Evolutionary conservation across 2,113 vertebrate species (phyloP), one percentile per base, ranked within the genome.

Genomic region (Physeter macrocephalus): DNA sequence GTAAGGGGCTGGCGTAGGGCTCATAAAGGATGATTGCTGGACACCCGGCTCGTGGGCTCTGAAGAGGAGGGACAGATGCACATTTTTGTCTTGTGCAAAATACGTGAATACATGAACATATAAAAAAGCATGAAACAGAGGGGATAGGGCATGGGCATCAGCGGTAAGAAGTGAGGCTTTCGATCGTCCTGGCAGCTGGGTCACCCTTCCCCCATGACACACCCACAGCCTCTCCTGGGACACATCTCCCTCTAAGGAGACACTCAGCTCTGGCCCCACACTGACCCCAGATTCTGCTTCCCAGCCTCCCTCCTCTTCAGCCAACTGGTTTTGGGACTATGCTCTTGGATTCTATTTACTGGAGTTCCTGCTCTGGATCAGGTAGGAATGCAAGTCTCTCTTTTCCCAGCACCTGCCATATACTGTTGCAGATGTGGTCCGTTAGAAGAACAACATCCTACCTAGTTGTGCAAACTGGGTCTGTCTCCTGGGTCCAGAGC

Each of bases 281-380:
- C 41, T 95, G 9, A 80, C 6, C 6, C n/a, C 29, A 9, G 4
- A 27, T 84, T 93, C 75, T 41, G 62, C 78, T 94, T 94, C 27
- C 54, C 96, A 99, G 98, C 96, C 98, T 1, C 87, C 98, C 0
- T 96, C 90, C 8, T 98, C 98, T 74, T 97, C 96, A 0, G 46
- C 97, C 72, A 99, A 20, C 97, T 99, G 99, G 99, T 90, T 98
- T 52, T 98, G 98, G 98, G 98, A 98, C 91, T 98, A 98, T 0
- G 98, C 98, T 61, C 8, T 99, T 1, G 98, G 98, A 25, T 98
- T 99, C 64, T 98, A 99, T 25, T 49, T 98, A 81, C 85, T 99
- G 97, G 98, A 99, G 89, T 98, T 99, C 61, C 96, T 99, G 46
- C 98, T 99, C 62, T 99, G 98, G 99, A 89, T 98, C 98, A 99